Percentiles rank a stretch among this genome's conserved stretches.
These are phyloP conservation scores for Andrena hattorfiana DNA, from an alignment of 2,888 invertebrate species.

Conservation along the genomic window DNA sequence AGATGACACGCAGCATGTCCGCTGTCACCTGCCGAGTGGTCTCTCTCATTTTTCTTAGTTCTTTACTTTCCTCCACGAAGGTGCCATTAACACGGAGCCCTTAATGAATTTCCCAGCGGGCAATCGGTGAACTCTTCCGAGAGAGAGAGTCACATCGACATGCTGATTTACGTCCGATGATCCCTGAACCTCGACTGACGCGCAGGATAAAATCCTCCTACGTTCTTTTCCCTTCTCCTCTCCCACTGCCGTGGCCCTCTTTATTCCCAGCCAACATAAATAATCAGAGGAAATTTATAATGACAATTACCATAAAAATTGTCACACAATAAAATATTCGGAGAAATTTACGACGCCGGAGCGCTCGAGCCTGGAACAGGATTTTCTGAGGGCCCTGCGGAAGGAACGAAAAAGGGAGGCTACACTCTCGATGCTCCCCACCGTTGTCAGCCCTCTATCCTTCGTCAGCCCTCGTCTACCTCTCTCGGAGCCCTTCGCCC, in stretches of 20 bases:
- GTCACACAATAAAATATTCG: conserved; percentile 84
- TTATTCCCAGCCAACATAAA: conserved; percentile 77
- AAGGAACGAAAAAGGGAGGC: conserved; percentile 45
- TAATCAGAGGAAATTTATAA: conserved; percentile 83
- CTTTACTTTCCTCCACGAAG: conserved; percentile 54
- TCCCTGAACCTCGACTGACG: conserved; percentile 63
- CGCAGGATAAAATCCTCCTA: conserved; percentile 38
- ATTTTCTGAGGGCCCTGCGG: conserved; percentile 43
- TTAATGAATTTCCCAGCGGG: conserved; percentile 80
- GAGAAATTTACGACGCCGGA: conserved; percentile 80
- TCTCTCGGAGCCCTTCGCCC: conserved; percentile 29
- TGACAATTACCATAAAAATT: conserved; percentile 85
- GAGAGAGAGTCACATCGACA: conserved; percentile 53
- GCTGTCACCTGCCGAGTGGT: too few relatives aligned
- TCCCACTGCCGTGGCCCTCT: conserved; percentile 45
- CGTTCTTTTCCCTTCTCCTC: neutral
- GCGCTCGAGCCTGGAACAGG: conserved; percentile 40
- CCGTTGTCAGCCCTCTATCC: conserved; percentile 17
- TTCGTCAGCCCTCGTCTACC: conserved; percentile 34
- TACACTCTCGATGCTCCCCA: conserved; percentile 25
- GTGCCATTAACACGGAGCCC: conserved; percentile 57
- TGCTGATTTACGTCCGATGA: conserved; percentile 67
- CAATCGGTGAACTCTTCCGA: conserved; percentile 43
- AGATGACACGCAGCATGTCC: too few relatives aligned
- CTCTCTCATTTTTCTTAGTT: conserved; percentile 1